These are phyloP conservation scores for Drosophila kambysellisi DNA, from an alignment of 2,888 invertebrate genomes.

Conservation along the genomic window DNA sequence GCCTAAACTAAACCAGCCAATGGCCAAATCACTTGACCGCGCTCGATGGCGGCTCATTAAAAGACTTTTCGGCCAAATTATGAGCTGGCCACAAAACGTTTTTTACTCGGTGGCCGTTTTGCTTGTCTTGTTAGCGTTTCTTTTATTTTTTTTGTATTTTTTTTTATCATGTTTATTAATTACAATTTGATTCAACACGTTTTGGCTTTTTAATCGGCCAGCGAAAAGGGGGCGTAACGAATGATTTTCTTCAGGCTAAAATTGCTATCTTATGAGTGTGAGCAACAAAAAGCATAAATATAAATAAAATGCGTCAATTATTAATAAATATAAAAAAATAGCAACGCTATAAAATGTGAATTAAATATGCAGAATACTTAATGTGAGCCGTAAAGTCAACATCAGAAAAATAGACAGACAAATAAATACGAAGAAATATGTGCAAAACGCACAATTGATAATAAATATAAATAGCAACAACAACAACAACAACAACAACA, in stretches of 20 bases:
- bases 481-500: not conserved
- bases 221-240: constrained; percentile 28
- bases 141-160: constrained; percentile 1
- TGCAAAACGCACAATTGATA: constrained; percentile 35
- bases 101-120: constrained; percentile 13
- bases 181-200: constrained; percentile 44
- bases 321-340: constrained; percentile 6
- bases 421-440: constrained; percentile 36
- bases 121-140: constrained; percentile 36
- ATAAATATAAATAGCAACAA: constrained; percentile 45
- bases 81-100: constrained; percentile 40
- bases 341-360: not conserved
- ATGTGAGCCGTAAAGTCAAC: constrained; percentile 20
- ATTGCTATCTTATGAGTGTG: not conserved
- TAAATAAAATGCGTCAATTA: constrained; percentile 25
- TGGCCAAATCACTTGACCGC: constrained; percentile 51
- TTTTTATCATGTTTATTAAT: constrained; percentile 47
- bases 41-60: constrained; percentile 60
- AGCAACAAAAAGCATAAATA: constrained; percentile 7
- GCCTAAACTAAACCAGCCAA: constrained; percentile 48
- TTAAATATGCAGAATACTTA: constrained; percentile 21
- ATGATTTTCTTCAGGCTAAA: constrained; percentile 10
- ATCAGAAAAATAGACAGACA: constrained; percentile 48
- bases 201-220: constrained; percentile 23
- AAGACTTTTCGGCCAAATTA: constrained; percentile 54